Percentiles rank a stretch among this genome's conserved stretches.
phyloP scores from a whole-genome alignment of 2,113 vertebrate genomes.

The Phalacrocorax brasilianus region DNA sequence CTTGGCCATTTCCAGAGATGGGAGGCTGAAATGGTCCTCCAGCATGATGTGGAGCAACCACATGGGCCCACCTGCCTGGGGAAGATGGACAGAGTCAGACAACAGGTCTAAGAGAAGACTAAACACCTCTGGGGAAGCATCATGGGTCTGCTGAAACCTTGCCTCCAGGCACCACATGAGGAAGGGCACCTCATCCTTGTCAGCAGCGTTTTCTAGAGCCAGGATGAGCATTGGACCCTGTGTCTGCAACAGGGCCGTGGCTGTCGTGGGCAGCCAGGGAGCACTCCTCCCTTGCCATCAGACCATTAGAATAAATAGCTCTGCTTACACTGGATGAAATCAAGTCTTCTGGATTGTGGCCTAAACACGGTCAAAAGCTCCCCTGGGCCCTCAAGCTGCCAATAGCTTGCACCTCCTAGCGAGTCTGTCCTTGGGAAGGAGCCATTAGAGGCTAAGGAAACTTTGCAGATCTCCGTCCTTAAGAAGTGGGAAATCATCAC shows the following conservation, averaged over 20 bases:
- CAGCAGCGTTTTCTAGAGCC: neutral
- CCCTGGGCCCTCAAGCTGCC: conserved; percentile 60
- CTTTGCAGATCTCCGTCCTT: conserved; percentile 42
- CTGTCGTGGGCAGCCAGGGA: conserved; percentile 16
- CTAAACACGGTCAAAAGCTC: conserved; percentile 68
- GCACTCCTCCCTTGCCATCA: conserved; percentile 47
- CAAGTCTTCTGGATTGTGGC: conserved; percentile 52
- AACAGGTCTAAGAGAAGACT: neutral
- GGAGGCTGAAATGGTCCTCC: neutral
- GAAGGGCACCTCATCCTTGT: neutral
- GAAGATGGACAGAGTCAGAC: neutral
- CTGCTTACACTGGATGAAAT: conserved; percentile 50
- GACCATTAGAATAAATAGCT: conserved; percentile 60
- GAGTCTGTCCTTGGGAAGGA: conserved; percentile 65
- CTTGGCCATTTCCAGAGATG: neutral
- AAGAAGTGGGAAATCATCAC: conserved; percentile 8
- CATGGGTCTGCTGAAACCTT: neutral
- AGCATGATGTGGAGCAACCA: neutral
- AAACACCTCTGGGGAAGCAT: neutral
- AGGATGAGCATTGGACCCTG: neutral
- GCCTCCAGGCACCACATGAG: neutral
- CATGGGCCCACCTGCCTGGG: neutral
- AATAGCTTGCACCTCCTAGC: conserved; percentile 63
- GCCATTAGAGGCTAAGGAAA: conserved; percentile 60
- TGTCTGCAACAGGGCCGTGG: conserved; percentile 34